These are phyloP conservation scores for Prunella strophiata DNA, from an alignment of 2,797 vertebrate species.

Conservation along the genomic window DNA sequence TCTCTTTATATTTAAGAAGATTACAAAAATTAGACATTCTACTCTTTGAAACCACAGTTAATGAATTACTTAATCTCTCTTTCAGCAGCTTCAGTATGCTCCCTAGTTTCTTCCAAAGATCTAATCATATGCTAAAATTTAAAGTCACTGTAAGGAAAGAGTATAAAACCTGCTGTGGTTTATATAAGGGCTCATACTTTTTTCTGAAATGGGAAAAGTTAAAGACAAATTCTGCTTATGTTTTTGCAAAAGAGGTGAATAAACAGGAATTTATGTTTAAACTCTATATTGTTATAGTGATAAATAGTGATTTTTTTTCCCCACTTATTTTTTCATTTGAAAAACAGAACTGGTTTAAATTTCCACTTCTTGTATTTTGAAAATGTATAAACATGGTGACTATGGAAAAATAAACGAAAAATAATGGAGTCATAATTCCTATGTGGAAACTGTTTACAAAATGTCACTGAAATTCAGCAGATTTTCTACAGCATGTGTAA, in stretches of 20 bases:
- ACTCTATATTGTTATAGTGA: background rate
- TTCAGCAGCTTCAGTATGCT: background rate
- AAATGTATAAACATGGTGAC: background rate
- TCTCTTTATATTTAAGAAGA: slow-evolving; percentile 19
- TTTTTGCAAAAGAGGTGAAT: background rate
- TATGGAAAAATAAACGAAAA: background rate
- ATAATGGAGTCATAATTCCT: background rate
- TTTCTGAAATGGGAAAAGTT: background rate
- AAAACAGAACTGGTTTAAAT: background rate
- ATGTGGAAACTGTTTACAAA: background rate
- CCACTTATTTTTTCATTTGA: background rate
- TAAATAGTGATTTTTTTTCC: background rate
- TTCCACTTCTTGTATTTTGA: background rate
- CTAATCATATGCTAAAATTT: background rate
- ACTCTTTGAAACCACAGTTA: slow-evolving; percentile 24
- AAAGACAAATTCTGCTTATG: background rate
- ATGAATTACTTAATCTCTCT: slow-evolving; percentile 42
- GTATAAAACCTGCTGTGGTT: background rate
- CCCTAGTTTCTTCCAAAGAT: background rate
- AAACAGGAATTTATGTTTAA: background rate
- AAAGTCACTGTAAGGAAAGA: background rate
- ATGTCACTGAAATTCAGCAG: background rate
- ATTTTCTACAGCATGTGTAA: background rate
- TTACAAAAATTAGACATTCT: slow-evolving; percentile 16
- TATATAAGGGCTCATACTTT: background rate